These are phyloP conservation scores for Chrysomela aeneicollis DNA, from an alignment of 2,888 invertebrate species.

Conservation along the genomic window DNA sequence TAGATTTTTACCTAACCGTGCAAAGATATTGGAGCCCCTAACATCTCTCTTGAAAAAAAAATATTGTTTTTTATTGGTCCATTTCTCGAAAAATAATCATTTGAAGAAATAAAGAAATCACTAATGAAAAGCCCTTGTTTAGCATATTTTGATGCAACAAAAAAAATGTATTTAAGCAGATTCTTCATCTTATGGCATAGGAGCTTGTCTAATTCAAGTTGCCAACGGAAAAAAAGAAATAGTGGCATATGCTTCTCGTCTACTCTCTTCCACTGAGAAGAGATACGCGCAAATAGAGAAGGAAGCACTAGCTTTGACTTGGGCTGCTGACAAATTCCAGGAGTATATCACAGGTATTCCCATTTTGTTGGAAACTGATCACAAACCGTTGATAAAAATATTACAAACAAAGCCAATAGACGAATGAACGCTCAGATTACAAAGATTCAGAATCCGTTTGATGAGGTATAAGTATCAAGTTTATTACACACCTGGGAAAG, in stretches of 20 bases:
- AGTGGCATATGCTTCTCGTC: constrained; percentile 26
- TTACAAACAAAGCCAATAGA: too few relatives aligned
- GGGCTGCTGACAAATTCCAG: background rate
- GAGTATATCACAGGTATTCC: background rate
- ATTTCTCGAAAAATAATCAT: constrained; percentile 18
- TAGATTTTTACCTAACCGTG: constrained; percentile 3
- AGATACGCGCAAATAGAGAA: constrained; percentile 17
- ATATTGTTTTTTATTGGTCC: constrained; percentile 1
- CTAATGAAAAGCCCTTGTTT: constrained; percentile 22
- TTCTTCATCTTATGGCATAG: constrained; percentile 26
- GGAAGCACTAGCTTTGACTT: constrained; percentile 19
- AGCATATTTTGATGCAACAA: constrained; percentile 20
- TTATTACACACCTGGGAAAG: background rate
- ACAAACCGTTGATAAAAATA: background rate
- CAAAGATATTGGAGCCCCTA: constrained; percentile 14
- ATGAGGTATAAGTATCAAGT: background rate
- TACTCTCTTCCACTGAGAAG: constrained; percentile 12
- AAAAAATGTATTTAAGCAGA: constrained; percentile 13
- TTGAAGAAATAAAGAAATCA: constrained; percentile 21
- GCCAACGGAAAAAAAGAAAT: constrained; percentile 19
- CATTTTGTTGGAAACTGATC: background rate
- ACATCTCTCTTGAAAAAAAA: background rate
- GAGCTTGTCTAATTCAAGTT: constrained; percentile 12
- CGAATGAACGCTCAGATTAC: background rate
- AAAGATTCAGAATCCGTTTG: background rate